Evolutionary conservation across 2,113 vertebrate species (phyloP).

Genomic region (Lycaon pictus): DNA sequence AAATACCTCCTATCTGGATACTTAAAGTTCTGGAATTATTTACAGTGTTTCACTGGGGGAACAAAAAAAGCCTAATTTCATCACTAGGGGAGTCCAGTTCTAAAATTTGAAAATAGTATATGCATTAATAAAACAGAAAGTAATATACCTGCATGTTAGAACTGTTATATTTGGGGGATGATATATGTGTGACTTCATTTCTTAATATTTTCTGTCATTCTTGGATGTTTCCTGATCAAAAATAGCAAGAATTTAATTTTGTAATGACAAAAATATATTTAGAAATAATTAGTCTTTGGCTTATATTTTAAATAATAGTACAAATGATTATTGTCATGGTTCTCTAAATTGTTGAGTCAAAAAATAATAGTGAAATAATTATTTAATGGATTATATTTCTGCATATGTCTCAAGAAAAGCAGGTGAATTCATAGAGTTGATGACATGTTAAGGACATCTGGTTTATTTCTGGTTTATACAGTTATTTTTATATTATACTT

Average conservation of each 20-base stretch:
- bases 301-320: slow-evolving; percentile 36
- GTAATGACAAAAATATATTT: not conserved
- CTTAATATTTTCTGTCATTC: not conserved
- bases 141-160: not conserved
- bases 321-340: not conserved
- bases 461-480: slow-evolving; percentile 6
- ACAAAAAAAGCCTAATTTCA: not conserved
- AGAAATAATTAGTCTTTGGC: not conserved
- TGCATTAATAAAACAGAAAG: slow-evolving; percentile 22
- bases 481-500: not conserved
- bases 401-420: not conserved
- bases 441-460: not conserved
- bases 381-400: not conserved
- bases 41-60: not conserved
- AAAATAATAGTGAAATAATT: not conserved
- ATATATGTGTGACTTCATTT: not conserved
- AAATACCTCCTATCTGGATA: slow-evolving; percentile 1
- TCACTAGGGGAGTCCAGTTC: not conserved
- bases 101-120: slow-evolving; percentile 19
- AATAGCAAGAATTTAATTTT: slow-evolving; percentile 27
- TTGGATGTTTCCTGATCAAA: not conserved
- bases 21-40: not conserved
- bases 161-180: not conserved
- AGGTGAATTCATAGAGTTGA: not conserved
- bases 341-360: not conserved